Conservation (phyloP, 2,113 vertebrate genomes). For the Oncorhynchus mykiss region DNA sequence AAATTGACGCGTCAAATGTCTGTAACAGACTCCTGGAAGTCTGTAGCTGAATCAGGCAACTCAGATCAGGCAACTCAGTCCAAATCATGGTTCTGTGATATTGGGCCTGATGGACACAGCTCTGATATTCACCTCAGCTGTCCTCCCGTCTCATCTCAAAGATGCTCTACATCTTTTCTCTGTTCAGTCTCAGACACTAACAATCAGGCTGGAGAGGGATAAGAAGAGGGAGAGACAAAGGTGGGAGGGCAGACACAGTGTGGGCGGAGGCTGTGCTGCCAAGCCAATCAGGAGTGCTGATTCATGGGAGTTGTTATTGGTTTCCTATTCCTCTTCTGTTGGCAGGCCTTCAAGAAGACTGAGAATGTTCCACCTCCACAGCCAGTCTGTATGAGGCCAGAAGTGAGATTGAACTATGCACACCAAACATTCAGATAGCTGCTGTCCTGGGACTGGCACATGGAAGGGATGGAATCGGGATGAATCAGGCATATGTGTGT, state of each 20-base stretch:
- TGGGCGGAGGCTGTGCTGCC: conserved; percentile 4
- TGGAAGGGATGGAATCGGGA: neutral
- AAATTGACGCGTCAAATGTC: too few relatives aligned
- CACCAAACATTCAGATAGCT: neutral
- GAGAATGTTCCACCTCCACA: conserved; percentile 45
- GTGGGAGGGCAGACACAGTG: conserved; percentile 17
- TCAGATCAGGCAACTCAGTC: too few relatives aligned
- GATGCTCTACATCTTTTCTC: conserved; percentile 16
- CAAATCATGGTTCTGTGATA: too few relatives aligned
- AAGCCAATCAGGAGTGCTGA: conserved; percentile 55
- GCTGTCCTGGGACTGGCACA: too few relatives aligned
- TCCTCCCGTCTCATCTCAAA: conserved; percentile 36
- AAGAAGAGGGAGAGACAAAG: conserved; percentile 46
- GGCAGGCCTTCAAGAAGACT: conserved; percentile 49
- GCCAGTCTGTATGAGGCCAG: conserved; percentile 48
- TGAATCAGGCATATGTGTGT: neutral
- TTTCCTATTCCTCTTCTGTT: conserved; percentile 61
- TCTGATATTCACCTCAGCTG: conserved; percentile 23
- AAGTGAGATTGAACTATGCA: conserved; percentile 31
- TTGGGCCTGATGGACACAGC: conserved; percentile 7
- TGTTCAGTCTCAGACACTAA: conserved; percentile 36
- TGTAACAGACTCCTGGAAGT: too few relatives aligned
- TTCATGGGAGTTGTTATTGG: conserved; percentile 67
- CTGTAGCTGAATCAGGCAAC: too few relatives aligned
- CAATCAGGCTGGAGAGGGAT: conserved; percentile 38